Base-by-base conservation (phyloP, 1,140 invertebrate genomes). In the Zaprionus africanus region DNA sequence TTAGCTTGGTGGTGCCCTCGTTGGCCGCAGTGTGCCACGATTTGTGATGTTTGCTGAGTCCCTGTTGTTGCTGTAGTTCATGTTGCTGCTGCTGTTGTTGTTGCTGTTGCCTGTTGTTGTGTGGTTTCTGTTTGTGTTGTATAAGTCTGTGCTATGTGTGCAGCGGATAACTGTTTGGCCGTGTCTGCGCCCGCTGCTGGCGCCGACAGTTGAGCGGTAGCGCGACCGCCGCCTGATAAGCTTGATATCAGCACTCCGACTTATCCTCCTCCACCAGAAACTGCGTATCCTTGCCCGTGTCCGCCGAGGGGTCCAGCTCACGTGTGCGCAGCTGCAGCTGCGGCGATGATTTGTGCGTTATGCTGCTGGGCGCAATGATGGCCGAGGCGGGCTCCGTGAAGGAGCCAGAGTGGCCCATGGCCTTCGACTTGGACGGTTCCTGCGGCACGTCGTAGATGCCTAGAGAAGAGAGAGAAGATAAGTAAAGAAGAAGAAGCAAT, bases 241-340 rank as follows among this genome's bases (percentile, higher is more conserved):
- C 79, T 90, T 84, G 83, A 91, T 92, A 93, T 92, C 91, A 93
- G 87, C 92, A 93, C 76, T 92, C 93, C 88, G 93, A 93, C 75
- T 93, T 92, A 93, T 98, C 97, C 93, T 98, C 97, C 91, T 96
- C 96, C 58, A 98, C 97, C 67, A 99, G 94, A 91, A 96, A 96
- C 92, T 97, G 96, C 1, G 97, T 98, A 93, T 98, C 98, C 93
- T 97, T 97, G 90, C 97, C 97, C n/a, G 97, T 97, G 90, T 98
- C 97, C 26, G 95, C 94, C 61, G 95, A 95, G 1, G 97, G 97
- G 93, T 98, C 97, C 36, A 98, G 94, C 92, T 98, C 96, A 80
- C 95, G 94, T 72, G 96, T 95, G 71, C 95, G 94, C 34, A 97
- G 93, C 79, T 96, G 95, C 73, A 96, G 93, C 80, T 96, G 95